Evolutionary conservation across 35 echinoderm and acorn worm species (phyloP).

Genomic region (Lytechinus variegatus): DNA sequence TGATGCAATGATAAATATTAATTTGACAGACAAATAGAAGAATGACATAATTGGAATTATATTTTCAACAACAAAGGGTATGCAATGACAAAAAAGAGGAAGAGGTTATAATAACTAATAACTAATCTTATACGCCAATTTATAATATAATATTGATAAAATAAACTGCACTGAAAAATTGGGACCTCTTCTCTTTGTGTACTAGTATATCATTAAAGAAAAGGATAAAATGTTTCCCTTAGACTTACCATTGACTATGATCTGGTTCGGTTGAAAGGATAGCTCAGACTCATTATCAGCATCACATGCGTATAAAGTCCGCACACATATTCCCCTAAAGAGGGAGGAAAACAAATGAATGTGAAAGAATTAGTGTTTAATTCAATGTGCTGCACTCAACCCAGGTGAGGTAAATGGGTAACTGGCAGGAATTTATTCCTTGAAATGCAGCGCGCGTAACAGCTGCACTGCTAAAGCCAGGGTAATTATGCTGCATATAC

Average conservation of each 20-base stretch:
- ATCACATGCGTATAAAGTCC: constrained; percentile 97
- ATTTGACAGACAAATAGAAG: neutral
- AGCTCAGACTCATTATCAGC: constrained; percentile 98
- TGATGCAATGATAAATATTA: neutral
- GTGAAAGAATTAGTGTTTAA: no score
- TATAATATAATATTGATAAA: no score
- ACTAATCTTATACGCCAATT: no score
- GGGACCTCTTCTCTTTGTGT: no score
- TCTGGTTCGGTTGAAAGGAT: constrained; percentile 96
- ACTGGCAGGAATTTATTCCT: no score
- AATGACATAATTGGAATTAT: neutral
- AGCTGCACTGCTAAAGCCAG: no score
- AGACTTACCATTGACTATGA: constrained; percentile 98
- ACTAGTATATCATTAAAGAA: no score
- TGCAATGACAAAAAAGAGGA: neutral
- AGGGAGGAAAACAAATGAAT: neutral
- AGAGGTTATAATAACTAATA: neutral
- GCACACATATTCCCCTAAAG: constrained; percentile 92
- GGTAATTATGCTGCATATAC: no score
- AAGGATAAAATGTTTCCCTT: neutral
- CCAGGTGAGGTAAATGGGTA: no score
- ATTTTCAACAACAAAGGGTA: neutral
- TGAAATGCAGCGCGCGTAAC: no score
- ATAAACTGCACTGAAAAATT: no score
- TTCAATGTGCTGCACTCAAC: no score